A percentile compares a stretch with the other conserved stretches of the same genome.
Conservation (phyloP, 2,113 vertebrate genomes). For the Oceanites oceanicus region DNA sequence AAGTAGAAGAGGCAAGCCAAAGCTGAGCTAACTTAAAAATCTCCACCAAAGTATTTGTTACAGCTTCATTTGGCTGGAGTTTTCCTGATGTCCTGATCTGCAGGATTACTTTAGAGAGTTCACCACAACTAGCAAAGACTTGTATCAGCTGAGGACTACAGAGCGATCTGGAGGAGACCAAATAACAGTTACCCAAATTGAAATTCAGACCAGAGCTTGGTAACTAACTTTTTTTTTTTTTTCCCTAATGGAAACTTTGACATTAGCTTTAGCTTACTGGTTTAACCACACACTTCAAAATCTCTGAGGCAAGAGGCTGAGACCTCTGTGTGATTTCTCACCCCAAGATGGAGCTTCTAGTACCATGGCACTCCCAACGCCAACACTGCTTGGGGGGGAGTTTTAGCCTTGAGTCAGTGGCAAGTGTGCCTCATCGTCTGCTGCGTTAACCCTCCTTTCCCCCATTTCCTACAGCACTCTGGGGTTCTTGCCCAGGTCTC, state of each 20-base stretch:
- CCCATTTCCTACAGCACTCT: neutral
- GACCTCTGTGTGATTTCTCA: neutral
- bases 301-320: neutral
- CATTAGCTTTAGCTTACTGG: neutral
- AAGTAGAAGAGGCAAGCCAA: neutral
- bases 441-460: neutral
- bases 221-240: neutral
- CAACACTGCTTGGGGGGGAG: fast-evolving
- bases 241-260: conserved; percentile 33
- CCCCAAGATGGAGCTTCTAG: neutral
- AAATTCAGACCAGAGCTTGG: neutral
- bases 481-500: neutral
- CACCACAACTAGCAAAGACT: neutral
- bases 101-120: neutral
- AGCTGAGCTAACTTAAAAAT: neutral
- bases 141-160: neutral
- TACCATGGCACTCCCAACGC: neutral
- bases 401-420: neutral
- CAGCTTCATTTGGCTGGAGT: neutral
- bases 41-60: neutral
- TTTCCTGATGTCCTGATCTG: neutral
- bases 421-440: neutral
- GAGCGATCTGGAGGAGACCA: neutral
- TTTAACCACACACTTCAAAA: neutral
- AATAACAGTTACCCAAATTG: neutral